Percentiles rank a stretch among this genome's conserved stretches.
phyloP scores from a whole-genome alignment of 2,113 vertebrate species.

The Nanorana parkeri region DNA sequence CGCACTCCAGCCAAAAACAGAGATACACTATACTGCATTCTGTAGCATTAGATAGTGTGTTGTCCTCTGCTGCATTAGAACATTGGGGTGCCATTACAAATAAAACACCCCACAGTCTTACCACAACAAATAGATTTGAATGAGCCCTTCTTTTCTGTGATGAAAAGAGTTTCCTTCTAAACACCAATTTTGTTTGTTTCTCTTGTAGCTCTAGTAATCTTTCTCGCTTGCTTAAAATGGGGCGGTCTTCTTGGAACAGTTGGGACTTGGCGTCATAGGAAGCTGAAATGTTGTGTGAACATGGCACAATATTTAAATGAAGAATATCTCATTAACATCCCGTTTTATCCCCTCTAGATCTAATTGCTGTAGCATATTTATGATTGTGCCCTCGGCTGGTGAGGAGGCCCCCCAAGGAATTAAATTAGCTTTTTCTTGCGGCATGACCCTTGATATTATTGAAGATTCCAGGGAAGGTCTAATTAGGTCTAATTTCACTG shows the following conservation, averaged over 20 bases:
- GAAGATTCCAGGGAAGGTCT: constrained; percentile 43
- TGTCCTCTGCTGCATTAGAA: too few relatives aligned
- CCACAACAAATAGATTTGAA: too few relatives aligned
- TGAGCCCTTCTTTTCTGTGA: too few relatives aligned
- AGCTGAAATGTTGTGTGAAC: not conserved
- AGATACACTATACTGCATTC: too few relatives aligned
- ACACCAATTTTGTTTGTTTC: not conserved
- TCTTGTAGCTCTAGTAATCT: not conserved
- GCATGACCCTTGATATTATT: constrained; percentile 42
- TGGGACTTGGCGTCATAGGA: not conserved
- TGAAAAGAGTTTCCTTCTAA: too few relatives aligned
- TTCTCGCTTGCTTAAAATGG: not conserved
- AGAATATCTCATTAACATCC: constrained; percentile 38
- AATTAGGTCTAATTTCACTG: constrained; percentile 50
- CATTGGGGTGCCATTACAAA: too few relatives aligned
- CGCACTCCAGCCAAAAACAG: too few relatives aligned
- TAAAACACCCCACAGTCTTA: too few relatives aligned
- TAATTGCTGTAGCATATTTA: constrained; percentile 36
- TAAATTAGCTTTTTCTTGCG: constrained; percentile 22
- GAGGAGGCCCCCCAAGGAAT: constrained; percentile 42
- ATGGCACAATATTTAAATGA: constrained; percentile 18
- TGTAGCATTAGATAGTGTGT: too few relatives aligned
- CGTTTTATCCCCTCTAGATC: constrained; percentile 6
- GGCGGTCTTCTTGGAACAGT: not conserved
- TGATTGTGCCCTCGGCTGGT: constrained; percentile 7